Evolutionary conservation across 2,888 invertebrate species (phyloP).

Genomic region (Coleophora deauratella): DNA sequence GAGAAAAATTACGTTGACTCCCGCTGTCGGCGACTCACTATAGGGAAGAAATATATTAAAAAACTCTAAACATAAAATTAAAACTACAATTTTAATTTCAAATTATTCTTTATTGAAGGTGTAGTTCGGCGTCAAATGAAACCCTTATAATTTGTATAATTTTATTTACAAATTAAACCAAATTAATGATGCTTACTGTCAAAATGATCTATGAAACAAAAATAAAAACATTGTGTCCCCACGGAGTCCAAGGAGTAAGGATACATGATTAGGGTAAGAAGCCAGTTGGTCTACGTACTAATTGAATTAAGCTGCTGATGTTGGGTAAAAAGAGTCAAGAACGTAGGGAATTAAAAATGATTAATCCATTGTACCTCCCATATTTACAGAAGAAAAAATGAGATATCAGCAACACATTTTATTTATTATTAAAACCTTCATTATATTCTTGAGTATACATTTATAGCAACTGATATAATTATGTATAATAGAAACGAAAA

Average conservation of each 20-base stretch:
- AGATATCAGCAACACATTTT: too few relatives aligned
- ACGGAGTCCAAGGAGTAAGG: constrained; percentile 30
- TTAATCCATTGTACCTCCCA: too few relatives aligned
- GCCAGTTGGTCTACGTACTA: constrained; percentile 8
- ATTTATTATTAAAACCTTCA: too few relatives aligned
- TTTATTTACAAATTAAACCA: constrained; percentile 46
- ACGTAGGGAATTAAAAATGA: too few relatives aligned
- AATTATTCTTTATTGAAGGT: constrained; percentile 64
- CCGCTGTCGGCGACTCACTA: neutral
- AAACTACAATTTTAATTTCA: constrained; percentile 61
- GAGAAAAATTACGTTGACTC: constrained; percentile 23
- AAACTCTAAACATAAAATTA: constrained; percentile 43
- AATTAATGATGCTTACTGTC: neutral
- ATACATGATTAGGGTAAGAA: constrained; percentile 20
- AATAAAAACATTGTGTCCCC: neutral
- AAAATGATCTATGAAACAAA: neutral
- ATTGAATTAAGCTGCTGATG: too few relatives aligned
- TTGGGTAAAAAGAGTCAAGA: too few relatives aligned
- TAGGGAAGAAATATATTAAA: constrained; percentile 19
- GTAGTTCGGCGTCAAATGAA: constrained; percentile 62
- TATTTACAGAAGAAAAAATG: too few relatives aligned
- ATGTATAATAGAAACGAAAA: too few relatives aligned
- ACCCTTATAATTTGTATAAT: constrained; percentile 55
- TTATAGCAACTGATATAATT: too few relatives aligned
- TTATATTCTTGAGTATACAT: too few relatives aligned